Evolutionary conservation across 2,797 vertebrate genomes (phyloP).

Genomic region (Artibeus jamaicensis): DNA sequence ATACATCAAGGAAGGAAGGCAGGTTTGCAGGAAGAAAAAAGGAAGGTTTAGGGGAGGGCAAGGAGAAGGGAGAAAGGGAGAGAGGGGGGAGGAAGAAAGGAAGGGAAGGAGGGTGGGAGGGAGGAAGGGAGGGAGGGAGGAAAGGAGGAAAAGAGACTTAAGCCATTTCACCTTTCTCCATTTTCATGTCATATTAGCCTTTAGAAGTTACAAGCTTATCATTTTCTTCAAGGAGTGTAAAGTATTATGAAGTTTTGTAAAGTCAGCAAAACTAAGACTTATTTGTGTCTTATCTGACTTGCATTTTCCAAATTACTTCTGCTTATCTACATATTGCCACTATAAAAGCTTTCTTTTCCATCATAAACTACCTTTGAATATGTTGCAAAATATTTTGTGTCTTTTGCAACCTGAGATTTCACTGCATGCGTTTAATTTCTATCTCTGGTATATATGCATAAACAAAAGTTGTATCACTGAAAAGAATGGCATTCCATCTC

Average conservation of each 20-base stretch:
- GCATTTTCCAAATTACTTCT: slow-evolving; percentile 34
- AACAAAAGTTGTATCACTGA: background rate
- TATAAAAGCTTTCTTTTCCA: background rate
- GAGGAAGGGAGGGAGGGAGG: rapidly evolving
- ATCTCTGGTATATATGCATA: background rate
- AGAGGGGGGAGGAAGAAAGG: background rate
- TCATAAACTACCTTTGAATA: slow-evolving; percentile 34
- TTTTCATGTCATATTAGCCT: background rate
- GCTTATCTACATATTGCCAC: background rate
- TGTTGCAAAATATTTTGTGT: background rate
- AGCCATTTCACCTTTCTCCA: background rate
- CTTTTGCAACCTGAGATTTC: background rate
- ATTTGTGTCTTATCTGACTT: background rate
- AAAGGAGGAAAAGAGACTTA: background rate
- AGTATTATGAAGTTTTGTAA: background rate
- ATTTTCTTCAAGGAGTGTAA: background rate
- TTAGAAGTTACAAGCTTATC: background rate
- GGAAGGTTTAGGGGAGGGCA: too few relatives aligned
- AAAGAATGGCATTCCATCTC: background rate
- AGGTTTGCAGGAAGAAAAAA: background rate
- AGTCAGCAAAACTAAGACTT: slow-evolving; percentile 15
- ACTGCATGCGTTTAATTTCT: slow-evolving; percentile 1
- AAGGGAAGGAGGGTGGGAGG: background rate
- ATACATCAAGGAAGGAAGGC: background rate
- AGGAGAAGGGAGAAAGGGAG: too few relatives aligned